Percentiles rank a stretch among this genome's conserved stretches.
Evolutionary conservation across 2,797 vertebrate genomes (phyloP).

Genomic region (Channa striata): DNA sequence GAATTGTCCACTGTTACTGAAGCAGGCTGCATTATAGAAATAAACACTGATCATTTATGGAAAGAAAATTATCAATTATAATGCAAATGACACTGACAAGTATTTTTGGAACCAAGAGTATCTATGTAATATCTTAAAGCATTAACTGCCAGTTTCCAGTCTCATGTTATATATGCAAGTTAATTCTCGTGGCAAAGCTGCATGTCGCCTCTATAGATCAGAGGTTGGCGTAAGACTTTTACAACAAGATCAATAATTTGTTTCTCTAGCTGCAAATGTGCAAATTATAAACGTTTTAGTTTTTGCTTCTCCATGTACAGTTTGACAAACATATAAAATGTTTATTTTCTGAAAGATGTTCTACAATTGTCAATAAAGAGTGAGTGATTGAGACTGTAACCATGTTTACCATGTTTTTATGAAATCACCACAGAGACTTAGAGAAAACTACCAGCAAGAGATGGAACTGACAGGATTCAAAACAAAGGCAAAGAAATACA

Average conservation of each 20-base stretch:
- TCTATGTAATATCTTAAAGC: conserved; percentile 37
- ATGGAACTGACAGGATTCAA: too few species aligned
- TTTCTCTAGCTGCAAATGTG: conserved; percentile 23
- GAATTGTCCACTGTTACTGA: background rate
- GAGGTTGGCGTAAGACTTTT: conserved; percentile 14
- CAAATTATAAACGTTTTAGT: conserved; percentile 26
- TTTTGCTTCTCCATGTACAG: conserved; percentile 66
- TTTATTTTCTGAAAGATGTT: conserved; percentile 56
- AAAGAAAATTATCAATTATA: background rate
- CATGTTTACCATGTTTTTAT: background rate
- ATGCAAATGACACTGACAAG: background rate
- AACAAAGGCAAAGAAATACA: too few species aligned
- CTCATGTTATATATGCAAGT: background rate
- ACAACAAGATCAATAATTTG: conserved; percentile 4
- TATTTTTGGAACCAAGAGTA: conserved; percentile 25
- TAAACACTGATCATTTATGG: conserved; percentile 4
- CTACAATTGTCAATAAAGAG: conserved; percentile 59
- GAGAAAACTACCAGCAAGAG: too few species aligned
- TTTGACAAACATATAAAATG: conserved; percentile 48
- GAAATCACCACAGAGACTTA: too few species aligned
- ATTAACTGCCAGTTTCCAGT: conserved; percentile 7
- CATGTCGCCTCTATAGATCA: conserved; percentile 5
- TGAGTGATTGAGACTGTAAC: conserved; percentile 35
- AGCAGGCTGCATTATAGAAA: background rate
- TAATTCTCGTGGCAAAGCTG: conserved; percentile 1